These are phyloP conservation scores for Schizotus pectinicornis DNA, from an alignment of 2,888 invertebrate genomes.

Conservation along the genomic window DNA sequence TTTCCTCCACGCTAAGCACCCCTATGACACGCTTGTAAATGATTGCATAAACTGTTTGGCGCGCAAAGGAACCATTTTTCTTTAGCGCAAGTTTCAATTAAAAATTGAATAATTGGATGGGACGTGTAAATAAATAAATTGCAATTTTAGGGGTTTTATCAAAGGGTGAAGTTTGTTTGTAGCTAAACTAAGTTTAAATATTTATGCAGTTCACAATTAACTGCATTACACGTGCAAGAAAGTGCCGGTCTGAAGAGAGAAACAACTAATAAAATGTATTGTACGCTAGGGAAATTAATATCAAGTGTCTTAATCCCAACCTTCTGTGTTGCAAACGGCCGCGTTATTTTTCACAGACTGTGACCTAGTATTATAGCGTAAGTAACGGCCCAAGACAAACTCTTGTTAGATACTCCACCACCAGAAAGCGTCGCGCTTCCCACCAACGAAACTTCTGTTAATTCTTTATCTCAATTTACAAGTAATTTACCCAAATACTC, in stretches of 20 bases:
- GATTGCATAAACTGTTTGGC: slow-evolving; percentile 1
- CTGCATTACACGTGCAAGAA: slow-evolving; percentile 56
- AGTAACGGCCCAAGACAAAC: slow-evolving; percentile 52
- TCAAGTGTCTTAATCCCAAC: slow-evolving; percentile 61
- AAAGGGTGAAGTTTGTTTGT: slow-evolving; percentile 21
- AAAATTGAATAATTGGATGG: too few species aligned
- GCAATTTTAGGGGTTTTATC: slow-evolving; percentile 8
- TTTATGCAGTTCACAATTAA: slow-evolving; percentile 56
- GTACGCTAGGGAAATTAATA: slow-evolving; percentile 61
- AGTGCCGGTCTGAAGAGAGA: slow-evolving; percentile 54
- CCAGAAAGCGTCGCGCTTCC: slow-evolving; percentile 33
- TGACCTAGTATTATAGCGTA: slow-evolving; percentile 56
- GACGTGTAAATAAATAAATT: slow-evolving; percentile 12
- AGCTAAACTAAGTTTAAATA: slow-evolving; percentile 47
- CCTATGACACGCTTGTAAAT: slow-evolving; percentile 5
- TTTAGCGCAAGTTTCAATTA: too few species aligned
- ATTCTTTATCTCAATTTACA: slow-evolving; percentile 50
- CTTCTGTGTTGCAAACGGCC: slow-evolving; percentile 57
- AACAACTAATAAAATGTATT: slow-evolving; percentile 61
- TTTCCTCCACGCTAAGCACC: slow-evolving; percentile 19
- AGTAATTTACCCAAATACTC: slow-evolving; percentile 28
- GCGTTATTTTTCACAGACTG: slow-evolving; percentile 58
- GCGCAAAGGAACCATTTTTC: slow-evolving; percentile 1
- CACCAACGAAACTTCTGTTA: slow-evolving; percentile 42
- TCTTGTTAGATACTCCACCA: slow-evolving; percentile 47